Conservation (phyloP, 2,113 vertebrate genomes). For the Vombatus ursinus region DNA sequence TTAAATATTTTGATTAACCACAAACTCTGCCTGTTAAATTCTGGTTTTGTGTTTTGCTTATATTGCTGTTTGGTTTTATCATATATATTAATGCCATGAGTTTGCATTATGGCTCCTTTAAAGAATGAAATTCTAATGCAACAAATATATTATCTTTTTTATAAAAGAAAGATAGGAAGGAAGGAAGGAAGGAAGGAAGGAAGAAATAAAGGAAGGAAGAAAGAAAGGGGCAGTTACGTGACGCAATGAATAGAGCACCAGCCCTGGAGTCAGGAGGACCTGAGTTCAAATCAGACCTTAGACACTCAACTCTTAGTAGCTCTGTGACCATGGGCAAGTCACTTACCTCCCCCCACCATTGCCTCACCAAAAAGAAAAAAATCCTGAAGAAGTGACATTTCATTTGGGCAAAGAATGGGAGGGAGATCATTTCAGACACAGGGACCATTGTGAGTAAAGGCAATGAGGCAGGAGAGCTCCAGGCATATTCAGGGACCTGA, state of each 20-base stretch:
- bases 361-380: no score
- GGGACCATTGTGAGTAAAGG: not conserved
- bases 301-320: no score
- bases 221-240: no score
- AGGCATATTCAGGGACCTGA: not conserved
- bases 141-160: conserved; percentile 85
- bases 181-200: no score
- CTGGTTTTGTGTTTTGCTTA: conserved; percentile 80
- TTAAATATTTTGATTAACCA: conserved; percentile 87
- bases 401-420: not conserved
- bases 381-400: not conserved
- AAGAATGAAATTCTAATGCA: conserved; percentile 82
- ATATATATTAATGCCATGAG: conserved; percentile 69
- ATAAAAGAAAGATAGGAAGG: conserved; percentile 31
- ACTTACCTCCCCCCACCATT: no score
- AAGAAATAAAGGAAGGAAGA: no score
- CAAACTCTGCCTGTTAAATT: conserved; percentile 78
- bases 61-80: conserved; percentile 69
- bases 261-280: no score
- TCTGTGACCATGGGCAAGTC: no score
- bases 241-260: conserved; percentile 18
- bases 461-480: not conserved
- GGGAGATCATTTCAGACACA: not conserved
- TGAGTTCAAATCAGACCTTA: no score
- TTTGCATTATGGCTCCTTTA: conserved; percentile 77